Evolutionary conservation across 30 jellyfish, hydroid and myxozoan species (phyloP).

Genomic region (Cassiopea xamachana): DNA sequence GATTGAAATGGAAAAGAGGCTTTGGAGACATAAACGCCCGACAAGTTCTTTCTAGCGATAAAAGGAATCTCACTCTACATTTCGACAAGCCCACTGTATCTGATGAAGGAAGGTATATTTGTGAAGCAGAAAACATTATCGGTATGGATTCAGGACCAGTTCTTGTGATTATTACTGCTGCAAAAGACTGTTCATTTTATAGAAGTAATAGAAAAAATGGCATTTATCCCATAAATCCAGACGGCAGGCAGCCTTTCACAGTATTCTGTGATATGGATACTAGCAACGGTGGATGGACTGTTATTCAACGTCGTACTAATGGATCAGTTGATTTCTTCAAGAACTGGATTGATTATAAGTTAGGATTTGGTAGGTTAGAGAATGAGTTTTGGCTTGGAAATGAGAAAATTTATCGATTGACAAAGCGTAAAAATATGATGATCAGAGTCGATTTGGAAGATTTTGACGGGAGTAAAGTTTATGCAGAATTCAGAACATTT

Average conservation of each 20-base stretch:
- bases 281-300: slow-evolving; percentile 54
- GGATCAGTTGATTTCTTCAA: slow-evolving; percentile 44
- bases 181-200: slow-evolving; percentile 12
- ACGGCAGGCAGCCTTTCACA: slow-evolving; percentile 9
- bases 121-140: slow-evolving; percentile 14
- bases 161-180: background rate
- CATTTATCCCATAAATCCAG: slow-evolving; percentile 35
- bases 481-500: slow-evolving; percentile 39
- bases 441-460: slow-evolving; percentile 51
- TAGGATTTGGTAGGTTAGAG: slow-evolving; percentile 35
- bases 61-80: background rate
- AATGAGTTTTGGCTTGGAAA: slow-evolving; percentile 60
- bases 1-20: slow-evolving; percentile 17
- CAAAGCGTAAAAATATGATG: slow-evolving; percentile 8
- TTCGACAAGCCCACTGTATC: background rate
- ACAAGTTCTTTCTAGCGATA: slow-evolving; percentile 1
- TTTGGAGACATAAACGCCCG: background rate
- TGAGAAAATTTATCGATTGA: slow-evolving; percentile 39
- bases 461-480: slow-evolving; percentile 5
- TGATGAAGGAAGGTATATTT: slow-evolving; percentile 1
- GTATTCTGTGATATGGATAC: slow-evolving; percentile 46
- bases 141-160: background rate
- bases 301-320: slow-evolving; percentile 40
- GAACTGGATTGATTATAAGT: slow-evolving; percentile 42
- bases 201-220: slow-evolving; percentile 1